These are phyloP conservation scores for Actinemys pallida DNA, from an alignment of 2,113 vertebrate species.

Conservation along the genomic window DNA sequence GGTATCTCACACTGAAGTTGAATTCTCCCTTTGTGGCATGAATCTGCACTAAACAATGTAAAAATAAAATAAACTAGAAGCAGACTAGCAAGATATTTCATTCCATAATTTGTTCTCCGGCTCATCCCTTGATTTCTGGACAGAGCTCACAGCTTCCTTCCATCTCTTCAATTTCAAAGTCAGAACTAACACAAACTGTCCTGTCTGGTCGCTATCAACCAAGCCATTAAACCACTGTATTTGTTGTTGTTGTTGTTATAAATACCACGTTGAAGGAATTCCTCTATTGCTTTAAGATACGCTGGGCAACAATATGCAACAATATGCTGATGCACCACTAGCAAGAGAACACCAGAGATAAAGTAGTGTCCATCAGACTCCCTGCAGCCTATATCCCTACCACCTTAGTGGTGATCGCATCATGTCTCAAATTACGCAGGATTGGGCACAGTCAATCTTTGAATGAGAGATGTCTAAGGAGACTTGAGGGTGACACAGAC, in stretches of 20 bases:
- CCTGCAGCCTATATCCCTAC: not conserved
- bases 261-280: not conserved
- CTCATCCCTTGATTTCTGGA: not conserved
- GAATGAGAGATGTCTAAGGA: not conserved
- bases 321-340: not conserved
- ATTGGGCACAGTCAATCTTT: not conserved
- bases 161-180: not conserved
- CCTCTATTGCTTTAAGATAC: not conserved
- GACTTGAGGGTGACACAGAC: conserved; percentile 11
- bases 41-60: not conserved
- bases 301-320: not conserved
- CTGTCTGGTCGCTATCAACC: not conserved
- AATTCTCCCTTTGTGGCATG: not conserved
- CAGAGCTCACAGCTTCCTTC: not conserved
- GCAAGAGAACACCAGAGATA: not conserved
- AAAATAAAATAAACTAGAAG: not conserved
- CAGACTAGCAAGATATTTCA: not conserved
- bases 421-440: not conserved
- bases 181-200: not conserved
- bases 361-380: not conserved
- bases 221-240: not conserved
- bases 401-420: not conserved
- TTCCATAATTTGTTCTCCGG: not conserved
- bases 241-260: not conserved
- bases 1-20: not conserved